Base-by-base conservation (phyloP, 2,888 invertebrate species). In the Esperia sulphurella region DNA sequence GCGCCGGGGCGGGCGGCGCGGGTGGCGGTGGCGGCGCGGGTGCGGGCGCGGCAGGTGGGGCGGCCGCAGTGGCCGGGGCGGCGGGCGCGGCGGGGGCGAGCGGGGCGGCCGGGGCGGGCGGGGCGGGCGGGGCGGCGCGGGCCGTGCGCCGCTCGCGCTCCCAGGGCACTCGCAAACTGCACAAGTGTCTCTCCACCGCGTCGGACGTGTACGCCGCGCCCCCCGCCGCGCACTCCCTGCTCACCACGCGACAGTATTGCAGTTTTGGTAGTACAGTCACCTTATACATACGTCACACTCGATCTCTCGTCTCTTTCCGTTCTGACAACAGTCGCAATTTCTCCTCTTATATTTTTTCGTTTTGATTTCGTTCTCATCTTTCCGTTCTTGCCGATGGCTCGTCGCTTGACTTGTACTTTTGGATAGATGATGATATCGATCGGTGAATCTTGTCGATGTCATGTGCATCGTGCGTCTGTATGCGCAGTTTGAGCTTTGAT, bases 161-260 rank as follows among this genome's bases (percentile, higher is more conserved):
- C 90, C 97, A 97, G 96, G 97, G 97, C 95, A 96, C 95, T 93
- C 94, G 95, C 91, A 95, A 94, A 92, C 94, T 95, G 91, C 95
- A 95, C 93, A 95, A 95, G 94, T 95, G 95, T 93, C 94, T 95
- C 91, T 95, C 95, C 90, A 94, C 95, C 81, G 95, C 95, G 90
- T 94, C 94, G 90, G 94, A 95, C 92, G 94, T 94, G 89, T 94
- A 92, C 90, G 90, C 83, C 88, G 89, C 84, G 88, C 82, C 85
- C 87, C 90, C 86, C 91, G 90, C 90, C 88, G 86, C 90, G 85
- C 83, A 92, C 91, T 90, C 91, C 91, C 92, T 94, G 90, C 93
- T 94, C 90, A 93, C 94, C 92, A 94, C 95, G 92, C 94, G 95
- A 92, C 95, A 95, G 93, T 96, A 95, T 95, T 95, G 95, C 95